A percentile compares a stretch with the other conserved stretches of the same genome.
Conservation (phyloP, 1,140 invertebrate species). For the Trachymyrmex septentrionalis region DNA sequence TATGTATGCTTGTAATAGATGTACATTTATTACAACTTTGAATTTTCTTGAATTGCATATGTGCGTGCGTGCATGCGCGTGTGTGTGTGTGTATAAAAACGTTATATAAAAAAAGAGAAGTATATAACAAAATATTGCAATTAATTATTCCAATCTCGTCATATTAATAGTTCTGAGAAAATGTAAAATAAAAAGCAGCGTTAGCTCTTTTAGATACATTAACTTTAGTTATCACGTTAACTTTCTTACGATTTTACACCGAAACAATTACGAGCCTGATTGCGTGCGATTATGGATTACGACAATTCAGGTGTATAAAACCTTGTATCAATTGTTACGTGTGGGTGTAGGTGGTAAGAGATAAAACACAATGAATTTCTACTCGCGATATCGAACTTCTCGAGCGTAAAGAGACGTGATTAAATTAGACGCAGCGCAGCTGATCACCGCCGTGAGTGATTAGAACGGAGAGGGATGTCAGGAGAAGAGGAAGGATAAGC, state of each 20-base stretch:
- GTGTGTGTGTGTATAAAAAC: not conserved
- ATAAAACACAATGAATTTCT: not conserved
- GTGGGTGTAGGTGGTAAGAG: not conserved
- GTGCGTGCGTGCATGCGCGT: not conserved
- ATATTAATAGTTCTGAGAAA: not conserved
- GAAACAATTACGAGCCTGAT: not conserved
- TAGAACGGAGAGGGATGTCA: slow-evolving; percentile 50
- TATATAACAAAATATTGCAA: not conserved
- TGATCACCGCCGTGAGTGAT: slow-evolving; percentile 46
- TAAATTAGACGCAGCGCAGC: slow-evolving; percentile 58
- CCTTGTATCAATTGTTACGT: slow-evolving; percentile 36
- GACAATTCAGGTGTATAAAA: slow-evolving; percentile 15
- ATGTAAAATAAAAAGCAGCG: not conserved
- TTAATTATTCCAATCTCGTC: slow-evolving; percentile 4
- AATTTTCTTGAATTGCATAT: not conserved
- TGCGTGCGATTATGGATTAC: not conserved
- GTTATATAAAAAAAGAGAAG: not conserved
- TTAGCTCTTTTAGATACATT: not conserved
- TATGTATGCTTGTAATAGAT: not conserved
- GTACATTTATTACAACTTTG: not conserved
- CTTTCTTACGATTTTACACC: not conserved
- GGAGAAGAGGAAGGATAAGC: slow-evolving; percentile 52
- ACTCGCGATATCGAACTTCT: slow-evolving; percentile 32
- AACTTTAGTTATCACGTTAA: not conserved
- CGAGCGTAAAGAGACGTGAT: slow-evolving; percentile 48